Evolutionary conservation across 2,888 invertebrate species (phyloP), one percentile per base, ranked within the genome.

Genomic region (Liopterus haemorrhoidalis): DNA sequence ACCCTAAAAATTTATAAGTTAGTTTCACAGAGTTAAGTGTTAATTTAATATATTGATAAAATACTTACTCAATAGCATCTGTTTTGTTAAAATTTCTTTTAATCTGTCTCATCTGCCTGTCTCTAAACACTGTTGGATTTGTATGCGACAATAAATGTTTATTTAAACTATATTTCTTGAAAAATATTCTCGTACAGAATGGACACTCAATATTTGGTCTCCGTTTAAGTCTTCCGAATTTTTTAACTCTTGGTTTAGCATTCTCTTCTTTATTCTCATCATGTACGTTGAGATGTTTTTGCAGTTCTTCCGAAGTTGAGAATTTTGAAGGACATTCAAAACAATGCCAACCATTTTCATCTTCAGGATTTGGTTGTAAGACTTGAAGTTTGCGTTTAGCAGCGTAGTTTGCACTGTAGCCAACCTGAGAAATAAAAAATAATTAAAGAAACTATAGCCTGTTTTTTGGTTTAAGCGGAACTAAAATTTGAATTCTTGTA

Each of bases 361-460:
- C 62, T 42, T 61, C 59, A 12, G 49, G 42, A 37, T 57, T 46
- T 4, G 74, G 69, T 53, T 71, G 65, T 9, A 79, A 61, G 16
- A 71, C 55, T 2, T 66, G 60, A 25, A 81, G 63, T 55, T 72
- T 72, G 53, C 75, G 72, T 53, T 74, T 72, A 19, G 69, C 67
- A 1, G 84, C 84, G 64, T 85, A 86, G 41, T 74, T 70, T 5
- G 67, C 65, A 59, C 81, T 77, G 59, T 85, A 86, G 58, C 85
- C 83, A 42, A 67, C 66, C 65, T 66, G 22, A 33, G 57, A 22
- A 48, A 46, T 39, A 19, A 35, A 41, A 33, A 30, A 22, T 14
- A 2, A 18, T 19, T 12, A 4, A 2, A 20, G n/a, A 36, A 15
- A n/a, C n/a, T 15, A 40, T 19, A 15, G 14, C 16, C 5, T 8